These are phyloP conservation scores for Drosophila albomicans DNA, from an alignment of 1,140 invertebrate genomes.

Conservation along the genomic window DNA sequence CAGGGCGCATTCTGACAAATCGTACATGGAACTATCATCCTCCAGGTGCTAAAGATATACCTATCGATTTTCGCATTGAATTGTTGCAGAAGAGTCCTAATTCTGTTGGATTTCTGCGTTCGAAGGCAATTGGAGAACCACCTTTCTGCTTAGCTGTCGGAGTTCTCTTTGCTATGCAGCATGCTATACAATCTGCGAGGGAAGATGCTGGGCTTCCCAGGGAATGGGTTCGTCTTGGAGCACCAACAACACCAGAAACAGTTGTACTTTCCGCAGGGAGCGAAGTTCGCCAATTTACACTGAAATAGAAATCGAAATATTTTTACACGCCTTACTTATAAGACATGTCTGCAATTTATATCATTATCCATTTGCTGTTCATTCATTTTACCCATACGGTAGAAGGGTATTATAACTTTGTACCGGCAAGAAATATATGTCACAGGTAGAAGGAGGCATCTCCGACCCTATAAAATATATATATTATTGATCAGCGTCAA, in stretches of 20 bases:
- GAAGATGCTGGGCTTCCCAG: slow-evolving; percentile 86
- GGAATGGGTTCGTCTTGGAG: slow-evolving; percentile 85
- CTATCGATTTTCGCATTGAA: slow-evolving; percentile 92
- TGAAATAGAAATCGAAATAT: slow-evolving; percentile 32
- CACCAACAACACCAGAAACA: slow-evolving; percentile 85
- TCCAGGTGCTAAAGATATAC: slow-evolving; percentile 92
- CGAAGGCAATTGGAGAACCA: slow-evolving; percentile 94
- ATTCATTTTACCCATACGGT: too few relatives aligned
- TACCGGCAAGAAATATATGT: too few relatives aligned
- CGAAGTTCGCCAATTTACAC: slow-evolving; percentile 45
- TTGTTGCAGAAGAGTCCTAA: slow-evolving; percentile 90
- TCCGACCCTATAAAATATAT: too few relatives aligned
- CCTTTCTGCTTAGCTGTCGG: slow-evolving; percentile 89
- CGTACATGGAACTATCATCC: slow-evolving; percentile 93
- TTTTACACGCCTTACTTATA: too few relatives aligned
- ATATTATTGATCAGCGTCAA: too few relatives aligned
- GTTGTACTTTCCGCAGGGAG: slow-evolving; percentile 74
- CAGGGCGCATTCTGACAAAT: slow-evolving; percentile 90
- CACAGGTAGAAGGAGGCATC: too few relatives aligned
- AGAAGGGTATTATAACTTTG: too few relatives aligned
- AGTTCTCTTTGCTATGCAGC: slow-evolving; percentile 90
- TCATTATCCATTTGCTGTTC: too few relatives aligned
- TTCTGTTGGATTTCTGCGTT: slow-evolving; percentile 89
- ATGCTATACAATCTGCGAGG: slow-evolving; percentile 89
- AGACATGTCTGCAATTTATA: too few relatives aligned